Conservation (phyloP, 2,797 vertebrate genomes). For the Leptoclinus maculatus region DNA sequence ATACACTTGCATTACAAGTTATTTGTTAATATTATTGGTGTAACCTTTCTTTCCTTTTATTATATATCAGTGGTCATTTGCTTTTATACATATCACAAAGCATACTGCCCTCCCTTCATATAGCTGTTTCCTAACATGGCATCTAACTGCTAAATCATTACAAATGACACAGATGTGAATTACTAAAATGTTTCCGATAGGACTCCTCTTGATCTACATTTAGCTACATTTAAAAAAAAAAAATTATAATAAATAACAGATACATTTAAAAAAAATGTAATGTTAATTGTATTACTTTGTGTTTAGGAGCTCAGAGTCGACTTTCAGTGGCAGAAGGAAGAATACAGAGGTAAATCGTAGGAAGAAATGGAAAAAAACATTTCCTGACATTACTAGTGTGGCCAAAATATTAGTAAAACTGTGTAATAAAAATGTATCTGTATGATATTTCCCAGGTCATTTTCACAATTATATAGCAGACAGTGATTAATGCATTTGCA, state of each 20-base stretch:
- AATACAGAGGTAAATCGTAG: slow-evolving; percentile 75
- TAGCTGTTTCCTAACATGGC: not conserved
- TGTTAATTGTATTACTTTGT: slow-evolving; percentile 15
- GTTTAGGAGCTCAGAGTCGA: slow-evolving; percentile 75
- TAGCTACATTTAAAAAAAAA: not conserved
- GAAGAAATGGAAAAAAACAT: not conserved
- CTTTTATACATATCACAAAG: not conserved
- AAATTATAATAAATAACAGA: not conserved
- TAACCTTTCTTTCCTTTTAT: not conserved
- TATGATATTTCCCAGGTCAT: not conserved
- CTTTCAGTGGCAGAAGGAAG: slow-evolving; percentile 77
- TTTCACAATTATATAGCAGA: not conserved
- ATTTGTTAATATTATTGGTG: not conserved
- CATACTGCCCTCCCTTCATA: not conserved
- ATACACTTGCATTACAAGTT: not conserved
- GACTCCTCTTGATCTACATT: not conserved
- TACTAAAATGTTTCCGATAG: not conserved
- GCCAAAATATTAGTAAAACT: not conserved
- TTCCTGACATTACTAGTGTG: not conserved
- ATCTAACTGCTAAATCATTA: slow-evolving; percentile 5
- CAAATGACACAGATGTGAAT: not conserved
- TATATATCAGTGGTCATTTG: not conserved
- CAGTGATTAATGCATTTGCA: slow-evolving; percentile 12
- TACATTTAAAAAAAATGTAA: not conserved
- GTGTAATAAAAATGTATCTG: not conserved